These are phyloP conservation scores for Orthonevra nobilis DNA, from an alignment of 2,888 invertebrate genomes.

Conservation along the genomic window DNA sequence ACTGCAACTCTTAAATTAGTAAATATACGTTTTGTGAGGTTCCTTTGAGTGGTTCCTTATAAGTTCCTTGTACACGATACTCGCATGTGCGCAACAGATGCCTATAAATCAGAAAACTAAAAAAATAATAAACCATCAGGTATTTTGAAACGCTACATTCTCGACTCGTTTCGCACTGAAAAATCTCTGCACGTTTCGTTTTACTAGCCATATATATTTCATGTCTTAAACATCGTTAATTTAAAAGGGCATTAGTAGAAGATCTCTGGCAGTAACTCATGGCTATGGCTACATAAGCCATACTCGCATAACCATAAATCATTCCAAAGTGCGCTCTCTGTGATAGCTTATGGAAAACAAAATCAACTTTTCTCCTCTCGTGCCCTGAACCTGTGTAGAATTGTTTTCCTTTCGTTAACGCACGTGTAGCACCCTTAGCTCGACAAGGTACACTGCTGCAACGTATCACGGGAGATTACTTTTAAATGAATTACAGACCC, in stretches of 20 bases:
- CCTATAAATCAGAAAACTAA: too few relatives aligned
- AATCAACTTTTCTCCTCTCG: conserved; percentile 7
- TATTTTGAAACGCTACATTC: neutral
- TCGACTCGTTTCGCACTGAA: neutral
- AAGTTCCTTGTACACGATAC: too few relatives aligned
- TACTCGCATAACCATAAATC: conserved; percentile 54
- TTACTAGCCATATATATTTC: conserved; percentile 44
- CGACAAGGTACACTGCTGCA: conserved; percentile 26
- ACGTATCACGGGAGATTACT: conserved; percentile 61
- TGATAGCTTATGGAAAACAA: conserved; percentile 10
- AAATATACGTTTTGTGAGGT: too few relatives aligned
- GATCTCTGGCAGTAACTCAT: conserved; percentile 5
- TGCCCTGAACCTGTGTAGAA: too few relatives aligned
- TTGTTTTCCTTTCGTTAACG: conserved; percentile 11
- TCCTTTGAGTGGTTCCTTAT: too few relatives aligned
- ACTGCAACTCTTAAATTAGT: too few relatives aligned
- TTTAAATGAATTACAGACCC: conserved; percentile 59
- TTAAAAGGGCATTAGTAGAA: conserved; percentile 52
- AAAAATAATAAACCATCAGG: too few relatives aligned
- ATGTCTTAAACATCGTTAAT: conserved; percentile 57
- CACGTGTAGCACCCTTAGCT: conserved; percentile 25
- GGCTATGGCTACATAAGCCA: conserved; percentile 10
- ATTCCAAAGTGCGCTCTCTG: conserved; percentile 29
- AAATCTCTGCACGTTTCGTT: conserved; percentile 49
- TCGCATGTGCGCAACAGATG: too few relatives aligned